Percentiles rank a stretch among this genome's conserved stretches.
phyloP scores from a whole-genome alignment of 2,797 vertebrate species.

The Pantherophis vulpinus region DNA sequence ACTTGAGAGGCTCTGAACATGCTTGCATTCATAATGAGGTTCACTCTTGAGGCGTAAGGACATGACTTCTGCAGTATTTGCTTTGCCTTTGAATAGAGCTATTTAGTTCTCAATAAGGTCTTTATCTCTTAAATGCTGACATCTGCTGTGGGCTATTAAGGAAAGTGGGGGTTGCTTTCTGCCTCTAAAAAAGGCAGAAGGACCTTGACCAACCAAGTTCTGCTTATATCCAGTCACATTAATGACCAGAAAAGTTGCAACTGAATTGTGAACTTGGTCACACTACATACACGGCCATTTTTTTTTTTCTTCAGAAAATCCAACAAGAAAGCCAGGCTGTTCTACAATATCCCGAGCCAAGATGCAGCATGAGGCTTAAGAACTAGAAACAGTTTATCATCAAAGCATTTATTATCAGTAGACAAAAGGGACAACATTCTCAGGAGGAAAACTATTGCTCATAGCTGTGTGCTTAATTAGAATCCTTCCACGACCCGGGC shows the following conservation, averaged over 20 bases:
- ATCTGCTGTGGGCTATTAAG: too few relatives aligned
- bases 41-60: background rate
- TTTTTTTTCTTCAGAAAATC: background rate
- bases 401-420: slow-evolving; percentile 43
- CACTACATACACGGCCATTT: background rate
- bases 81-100: too few relatives aligned
- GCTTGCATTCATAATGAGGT: background rate
- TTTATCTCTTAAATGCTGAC: too few relatives aligned
- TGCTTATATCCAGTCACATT: background rate
- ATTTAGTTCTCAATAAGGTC: too few relatives aligned
- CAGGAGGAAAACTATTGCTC: background rate
- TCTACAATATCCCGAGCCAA: background rate
- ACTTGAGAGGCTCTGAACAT: background rate
- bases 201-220: background rate
- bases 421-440: slow-evolving; percentile 36
- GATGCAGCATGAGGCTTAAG: background rate
- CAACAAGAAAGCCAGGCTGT: background rate
- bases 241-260: background rate
- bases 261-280: background rate
- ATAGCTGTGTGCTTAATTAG: slow-evolving; percentile 45
- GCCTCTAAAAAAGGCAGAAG: too few relatives aligned
- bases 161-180: too few relatives aligned
- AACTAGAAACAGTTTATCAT: slow-evolving; percentile 28
- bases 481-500: slow-evolving; percentile 27
- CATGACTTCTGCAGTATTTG: background rate